phyloP scores from a whole-genome alignment of 1,140 invertebrate genomes.

The Cotesia vestalis region DNA sequence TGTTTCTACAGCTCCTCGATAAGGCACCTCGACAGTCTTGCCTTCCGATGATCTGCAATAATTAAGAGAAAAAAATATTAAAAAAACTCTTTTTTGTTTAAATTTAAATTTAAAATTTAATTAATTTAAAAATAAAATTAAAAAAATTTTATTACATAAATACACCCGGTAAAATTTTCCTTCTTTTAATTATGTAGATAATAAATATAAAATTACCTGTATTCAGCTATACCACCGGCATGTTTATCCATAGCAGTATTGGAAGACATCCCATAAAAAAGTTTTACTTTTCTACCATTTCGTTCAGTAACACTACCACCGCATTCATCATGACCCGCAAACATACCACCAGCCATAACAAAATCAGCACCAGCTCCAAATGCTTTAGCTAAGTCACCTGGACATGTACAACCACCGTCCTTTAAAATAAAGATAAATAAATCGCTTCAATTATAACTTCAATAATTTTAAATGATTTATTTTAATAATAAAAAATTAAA shows the following conservation, averaged over 20 bases:
- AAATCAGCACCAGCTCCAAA: constrained; percentile 96
- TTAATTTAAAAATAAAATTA: too few species aligned
- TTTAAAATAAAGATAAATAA: constrained; percentile 50
- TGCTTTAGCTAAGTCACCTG: constrained; percentile 95
- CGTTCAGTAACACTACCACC: constrained; percentile 87
- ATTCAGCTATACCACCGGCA: constrained; percentile 84
- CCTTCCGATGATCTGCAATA: constrained; percentile 85
- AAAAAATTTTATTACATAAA: too few species aligned
- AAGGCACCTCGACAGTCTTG: constrained; percentile 92
- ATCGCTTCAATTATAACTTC: constrained; percentile 28
- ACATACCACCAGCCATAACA: constrained; percentile 96
- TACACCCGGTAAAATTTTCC: too few species aligned
- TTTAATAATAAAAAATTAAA: too few species aligned
- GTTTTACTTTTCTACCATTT: constrained; percentile 86
- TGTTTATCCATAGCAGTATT: constrained; percentile 94
- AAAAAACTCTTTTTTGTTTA: too few species aligned
- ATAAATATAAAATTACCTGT: constrained; percentile 67
- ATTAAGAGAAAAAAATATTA: background rate
- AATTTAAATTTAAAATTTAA: too few species aligned
- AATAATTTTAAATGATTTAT: constrained; percentile 38
- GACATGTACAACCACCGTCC: constrained; percentile 94
- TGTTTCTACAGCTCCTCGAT: constrained; percentile 82
- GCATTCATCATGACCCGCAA: constrained; percentile 93
- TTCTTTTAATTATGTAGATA: too few species aligned
- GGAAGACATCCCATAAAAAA: constrained; percentile 97